A percentile compares a stretch with the other conserved stretches of the same genome.
phyloP scores from a whole-genome alignment of 1,140 invertebrate genomes.

The Camponotus floridanus region DNA sequence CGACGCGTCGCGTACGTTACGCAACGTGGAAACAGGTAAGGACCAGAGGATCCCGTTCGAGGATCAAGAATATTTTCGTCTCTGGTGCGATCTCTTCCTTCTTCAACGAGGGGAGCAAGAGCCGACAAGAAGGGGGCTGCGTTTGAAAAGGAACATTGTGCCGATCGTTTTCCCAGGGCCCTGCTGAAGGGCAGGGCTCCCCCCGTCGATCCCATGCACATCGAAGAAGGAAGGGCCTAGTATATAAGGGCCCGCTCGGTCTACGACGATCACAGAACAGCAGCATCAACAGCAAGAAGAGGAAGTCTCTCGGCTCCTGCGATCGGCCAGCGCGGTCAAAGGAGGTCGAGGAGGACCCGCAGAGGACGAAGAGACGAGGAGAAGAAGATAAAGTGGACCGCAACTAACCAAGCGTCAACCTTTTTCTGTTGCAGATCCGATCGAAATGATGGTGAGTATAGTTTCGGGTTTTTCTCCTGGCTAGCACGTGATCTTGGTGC shows the following conservation, averaged over 20 bases:
- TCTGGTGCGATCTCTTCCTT: slow-evolving; percentile 30
- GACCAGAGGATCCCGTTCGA: slow-evolving; percentile 19
- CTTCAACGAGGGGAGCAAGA: not conserved
- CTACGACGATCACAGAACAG: slow-evolving; percentile 39
- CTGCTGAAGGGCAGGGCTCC: not conserved
- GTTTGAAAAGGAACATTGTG: slow-evolving; percentile 43
- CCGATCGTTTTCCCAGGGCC: slow-evolving; percentile 44
- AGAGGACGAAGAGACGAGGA: not conserved
- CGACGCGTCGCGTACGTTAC: slow-evolving; percentile 22
- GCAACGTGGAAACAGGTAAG: slow-evolving; percentile 43
- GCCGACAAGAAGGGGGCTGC: slow-evolving; percentile 5
- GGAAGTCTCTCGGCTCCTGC: slow-evolving; percentile 32
- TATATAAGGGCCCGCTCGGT: slow-evolving; percentile 42
- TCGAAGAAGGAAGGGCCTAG: slow-evolving; percentile 25
- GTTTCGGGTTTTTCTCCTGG: slow-evolving; percentile 79
- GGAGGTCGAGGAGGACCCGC: slow-evolving; percentile 30
- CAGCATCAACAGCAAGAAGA: slow-evolving; percentile 8
- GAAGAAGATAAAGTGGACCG: not conserved
- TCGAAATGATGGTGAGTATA: slow-evolving; percentile 80
- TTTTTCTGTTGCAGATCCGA: slow-evolving; percentile 56
- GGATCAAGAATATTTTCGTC: slow-evolving; percentile 8
- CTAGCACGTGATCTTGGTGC: slow-evolving; percentile 82
- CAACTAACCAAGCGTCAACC: slow-evolving; percentile 38
- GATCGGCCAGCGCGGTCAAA: slow-evolving; percentile 35
- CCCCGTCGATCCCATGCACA: slow-evolving; percentile 17